Conservation (phyloP, 2,113 vertebrate genomes). For the Ascaphus truei region DNA sequence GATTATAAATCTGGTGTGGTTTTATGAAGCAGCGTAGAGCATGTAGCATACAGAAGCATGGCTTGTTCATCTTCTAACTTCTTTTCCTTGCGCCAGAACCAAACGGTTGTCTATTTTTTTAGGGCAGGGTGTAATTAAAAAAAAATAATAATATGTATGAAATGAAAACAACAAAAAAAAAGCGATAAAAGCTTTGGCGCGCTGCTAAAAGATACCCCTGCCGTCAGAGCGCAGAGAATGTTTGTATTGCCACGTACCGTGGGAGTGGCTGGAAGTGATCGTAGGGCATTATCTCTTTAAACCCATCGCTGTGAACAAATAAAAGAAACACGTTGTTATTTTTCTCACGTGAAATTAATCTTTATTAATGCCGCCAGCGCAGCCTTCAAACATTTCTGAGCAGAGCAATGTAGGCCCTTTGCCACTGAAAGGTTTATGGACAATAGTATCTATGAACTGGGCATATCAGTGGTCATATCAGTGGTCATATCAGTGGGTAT, state of each 20-base stretch:
- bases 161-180: neutral
- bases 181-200: neutral
- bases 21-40: too few relatives aligned
- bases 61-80: neutral
- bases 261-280: conserved; percentile 94
- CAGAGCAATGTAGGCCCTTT: too few relatives aligned
- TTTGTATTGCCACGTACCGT: conserved; percentile 66
- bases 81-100: neutral
- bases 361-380: too few relatives aligned
- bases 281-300: conserved; percentile 94
- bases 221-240: neutral
- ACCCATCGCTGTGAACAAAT: conserved; percentile 80
- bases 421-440: too few relatives aligned
- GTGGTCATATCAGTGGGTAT: too few relatives aligned
- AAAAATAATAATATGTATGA: neutral
- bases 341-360: neutral
- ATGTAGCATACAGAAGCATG: neutral
- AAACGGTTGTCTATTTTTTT: neutral
- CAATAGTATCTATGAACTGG: too few relatives aligned
- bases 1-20: too few relatives aligned
- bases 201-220: conserved; percentile 2
- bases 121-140: neutral
- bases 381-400: too few relatives aligned
- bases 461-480: too few relatives aligned
- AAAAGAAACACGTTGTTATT: conserved; percentile 16